These are phyloP conservation scores for Penaeus vannamei DNA, from an alignment of 1,140 invertebrate species.

Conservation along the genomic window DNA sequence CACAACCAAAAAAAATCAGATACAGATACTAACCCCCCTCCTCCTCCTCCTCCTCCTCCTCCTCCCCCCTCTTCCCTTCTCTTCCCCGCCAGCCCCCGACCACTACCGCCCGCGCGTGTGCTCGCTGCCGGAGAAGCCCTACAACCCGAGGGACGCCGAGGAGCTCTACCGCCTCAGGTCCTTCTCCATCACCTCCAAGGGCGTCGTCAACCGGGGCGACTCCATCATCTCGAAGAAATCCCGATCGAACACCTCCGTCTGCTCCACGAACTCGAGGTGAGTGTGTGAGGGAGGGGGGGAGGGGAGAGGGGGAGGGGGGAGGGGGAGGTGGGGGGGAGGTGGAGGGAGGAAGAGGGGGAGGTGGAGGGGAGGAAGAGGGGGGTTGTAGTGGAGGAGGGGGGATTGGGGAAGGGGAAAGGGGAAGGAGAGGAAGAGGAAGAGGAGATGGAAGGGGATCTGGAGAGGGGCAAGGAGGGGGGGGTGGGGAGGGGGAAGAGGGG, in stretches of 20 bases:
- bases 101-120: conserved; percentile 86
- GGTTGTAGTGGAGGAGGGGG: too few species aligned
- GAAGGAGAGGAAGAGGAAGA: too few species aligned
- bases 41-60: too few species aligned
- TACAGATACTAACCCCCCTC: too few species aligned
- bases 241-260: conserved; percentile 51
- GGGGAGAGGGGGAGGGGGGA: neutral
- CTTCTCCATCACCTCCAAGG: conserved; percentile 91
- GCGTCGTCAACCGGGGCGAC: conserved; percentile 91
- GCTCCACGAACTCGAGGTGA: conserved; percentile 80
- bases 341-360: too few species aligned
- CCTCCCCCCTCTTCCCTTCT: too few species aligned
- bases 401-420: too few species aligned
- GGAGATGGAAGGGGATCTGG: too few species aligned
- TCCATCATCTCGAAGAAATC: conserved; percentile 86
- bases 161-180: conserved; percentile 88
- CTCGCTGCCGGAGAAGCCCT: conserved; percentile 85
- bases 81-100: conserved; percentile 78
- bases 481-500: too few species aligned
- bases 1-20: too few species aligned
- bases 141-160: conserved; percentile 83
- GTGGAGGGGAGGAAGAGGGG: too few species aligned
- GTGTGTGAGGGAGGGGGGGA: neutral
- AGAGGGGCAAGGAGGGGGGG: too few species aligned
- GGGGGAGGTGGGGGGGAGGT: neutral